Evolutionary conservation across 2,888 invertebrate species (phyloP), one percentile per base, ranked within the genome.

Genomic region (Spilosoma lubricipeda): DNA sequence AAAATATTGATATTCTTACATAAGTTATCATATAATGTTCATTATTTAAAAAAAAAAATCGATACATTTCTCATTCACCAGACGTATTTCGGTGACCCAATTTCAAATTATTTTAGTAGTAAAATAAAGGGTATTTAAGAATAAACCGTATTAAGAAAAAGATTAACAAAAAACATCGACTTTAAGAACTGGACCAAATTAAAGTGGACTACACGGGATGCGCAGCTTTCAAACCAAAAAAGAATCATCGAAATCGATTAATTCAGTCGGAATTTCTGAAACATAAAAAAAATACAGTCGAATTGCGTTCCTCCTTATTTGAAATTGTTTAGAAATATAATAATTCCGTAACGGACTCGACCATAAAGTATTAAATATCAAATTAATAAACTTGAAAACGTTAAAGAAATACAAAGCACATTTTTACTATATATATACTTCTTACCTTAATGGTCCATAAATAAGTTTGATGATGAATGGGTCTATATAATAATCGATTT

Each of bases 361-460:
- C 65, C 36, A 42, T 39, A 15, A 15, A 13, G n/a, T 11, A 56
- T n/a, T 9, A 56, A 56, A 56, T 56, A 56, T 56, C 52, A n/a
- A 56, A 63, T 63, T 63, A 63, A 63, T 63, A 27, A 52, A 52
- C 39, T 42, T 20, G 23, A 30, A 52, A 59, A 59, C 33, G 56
- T 3, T 59, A 15, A 52, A 20, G n/a, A 59, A 67, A 36, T 56
- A 66, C 67, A 33, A 67, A 67, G 59, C 59, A 59, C 45, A 15
- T 39, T 36, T 59, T 56, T 56, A 56, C n/a, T 56, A 56, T 23
- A 56, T 9, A 39, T 67, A n/a, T 42, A 23, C 39, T 63, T 30
- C n/a, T 65, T 67, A 72, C 63, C 63, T 33, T 33, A 67, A 67
- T 67, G 67, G 45, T 20, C 67, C 67, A 67, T 67, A 67, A 72